Base-by-base conservation (phyloP, 2,888 invertebrate genomes). In the Drosophila flavopinicola region DNA sequence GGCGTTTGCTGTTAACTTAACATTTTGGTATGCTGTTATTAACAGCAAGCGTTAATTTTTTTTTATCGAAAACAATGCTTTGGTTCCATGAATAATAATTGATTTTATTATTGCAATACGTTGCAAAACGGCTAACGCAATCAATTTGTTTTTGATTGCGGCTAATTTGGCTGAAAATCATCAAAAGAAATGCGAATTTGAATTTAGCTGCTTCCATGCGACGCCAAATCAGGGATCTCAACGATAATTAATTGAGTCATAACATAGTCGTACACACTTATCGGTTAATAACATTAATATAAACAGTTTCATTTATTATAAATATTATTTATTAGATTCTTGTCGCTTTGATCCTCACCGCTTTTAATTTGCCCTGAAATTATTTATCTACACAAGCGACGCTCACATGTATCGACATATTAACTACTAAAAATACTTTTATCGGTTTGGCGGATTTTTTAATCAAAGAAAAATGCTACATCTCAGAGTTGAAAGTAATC, bases 1-100 rank as follows among this genome's bases (percentile, higher is more conserved):
- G 76, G 78, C 76, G 76, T n/a, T 38, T 27, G 15, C 25, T 71
- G 53, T 61, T 67, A 70, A 32, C 32, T 47, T 70, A 58, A 59
- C 73, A 69, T 47, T 45, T 32, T 32, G 13, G 0, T 25, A 9
- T 24, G 1, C 30, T 67, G 33, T 45, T 56, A 49, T 30, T 45
- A 66, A 41, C 74, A 70, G 45, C 6, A 17, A 17, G 4, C 6
- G 41, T 2, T 20, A 24, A 7, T 32, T 6, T 17, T 33, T 11
- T n/a, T 23, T 13, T 25, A 58, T 30, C 29, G 33, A 6, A 41
- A 13, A 27, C 15, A 13, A 23, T 15, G 4, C 9, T n/a, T 5
- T n/a, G 4, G 15, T 29, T 38, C 11, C 9, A 11, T 49, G 0
- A 27, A 11, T 20, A 3, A 20, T 11, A 30, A 20, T 10, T 1